A percentile compares a stretch with the other conserved stretches of the same genome.
phyloP scores from a whole-genome alignment of 2,888 invertebrate genomes.

The Norana najaformis region DNA sequence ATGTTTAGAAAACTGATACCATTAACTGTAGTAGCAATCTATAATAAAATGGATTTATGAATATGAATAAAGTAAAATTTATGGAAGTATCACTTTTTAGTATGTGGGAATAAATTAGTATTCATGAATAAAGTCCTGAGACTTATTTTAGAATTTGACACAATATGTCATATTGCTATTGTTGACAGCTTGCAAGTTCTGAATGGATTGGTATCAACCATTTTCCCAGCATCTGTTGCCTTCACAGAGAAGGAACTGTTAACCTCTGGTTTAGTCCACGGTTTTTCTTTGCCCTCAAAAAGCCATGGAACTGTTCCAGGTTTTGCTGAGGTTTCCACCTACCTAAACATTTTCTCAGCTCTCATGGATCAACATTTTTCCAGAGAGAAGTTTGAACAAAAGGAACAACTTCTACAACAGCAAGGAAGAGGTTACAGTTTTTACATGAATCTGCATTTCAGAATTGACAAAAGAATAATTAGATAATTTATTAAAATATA shows the following conservation, averaged over 20 bases:
- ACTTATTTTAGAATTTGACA: neutral
- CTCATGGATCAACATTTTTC: constrained; percentile 53
- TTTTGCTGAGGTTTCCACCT: constrained; percentile 52
- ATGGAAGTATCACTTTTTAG: neutral
- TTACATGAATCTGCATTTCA: neutral
- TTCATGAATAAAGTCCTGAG: neutral
- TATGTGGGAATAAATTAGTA: neutral
- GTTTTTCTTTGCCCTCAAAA: neutral
- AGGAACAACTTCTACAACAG: neutral
- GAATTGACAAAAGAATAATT: too few relatives aligned
- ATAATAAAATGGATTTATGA: too few relatives aligned
- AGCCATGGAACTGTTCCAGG: constrained; percentile 50
- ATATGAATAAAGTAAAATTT: too few relatives aligned
- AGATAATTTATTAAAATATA: too few relatives aligned
- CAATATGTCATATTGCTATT: neutral
- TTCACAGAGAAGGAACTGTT: constrained; percentile 53
- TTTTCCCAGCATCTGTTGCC: constrained; percentile 55
- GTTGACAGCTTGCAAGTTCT: constrained; percentile 53
- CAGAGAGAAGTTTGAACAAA: constrained; percentile 53
- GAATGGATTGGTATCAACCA: constrained; percentile 52
- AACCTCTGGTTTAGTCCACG: constrained; percentile 50
- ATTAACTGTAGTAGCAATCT: too few relatives aligned
- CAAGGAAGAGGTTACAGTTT: constrained; percentile 14
- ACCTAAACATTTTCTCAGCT: constrained; percentile 55
- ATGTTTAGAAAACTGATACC: too few relatives aligned